Percentiles rank a stretch among this genome's conserved stretches.
These are phyloP conservation scores for Mesocricetus auratus DNA, from an alignment of 2,113 vertebrate species.

Conservation along the genomic window DNA sequence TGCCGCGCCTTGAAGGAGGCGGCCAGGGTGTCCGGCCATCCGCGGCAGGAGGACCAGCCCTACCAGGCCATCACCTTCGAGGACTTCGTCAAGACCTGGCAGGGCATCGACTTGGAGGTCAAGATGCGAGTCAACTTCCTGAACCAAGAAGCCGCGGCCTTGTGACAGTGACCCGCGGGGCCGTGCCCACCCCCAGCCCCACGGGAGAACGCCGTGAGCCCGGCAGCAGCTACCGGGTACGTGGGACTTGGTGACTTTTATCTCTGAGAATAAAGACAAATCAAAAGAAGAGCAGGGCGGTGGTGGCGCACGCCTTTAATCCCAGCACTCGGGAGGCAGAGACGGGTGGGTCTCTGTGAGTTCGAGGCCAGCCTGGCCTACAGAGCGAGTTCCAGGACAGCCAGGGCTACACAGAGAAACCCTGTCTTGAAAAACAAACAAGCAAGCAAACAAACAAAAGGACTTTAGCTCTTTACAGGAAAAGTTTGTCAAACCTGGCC, in stretches of 20 bases:
- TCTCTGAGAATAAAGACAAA: not conserved
- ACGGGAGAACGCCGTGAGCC: not conserved
- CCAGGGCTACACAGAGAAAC: too few species aligned
- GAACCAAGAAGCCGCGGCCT: not conserved
- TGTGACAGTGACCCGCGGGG: not conserved
- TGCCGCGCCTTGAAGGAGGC: not conserved
- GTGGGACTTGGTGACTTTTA: not conserved
- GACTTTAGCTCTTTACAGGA: not conserved
- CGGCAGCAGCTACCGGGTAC: not conserved
- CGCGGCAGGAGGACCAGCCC: accelerated
- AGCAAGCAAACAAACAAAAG: not conserved
- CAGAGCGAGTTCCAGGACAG: not conserved
- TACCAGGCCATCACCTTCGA: not conserved
- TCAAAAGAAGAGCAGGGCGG: not conserved
- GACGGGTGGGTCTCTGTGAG: not conserved
- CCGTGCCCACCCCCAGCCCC: too few species aligned
- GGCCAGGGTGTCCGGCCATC: not conserved
- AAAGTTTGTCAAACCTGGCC: not conserved
- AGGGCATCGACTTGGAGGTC: not conserved
- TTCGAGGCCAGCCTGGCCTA: not conserved
- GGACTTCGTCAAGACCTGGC: not conserved
- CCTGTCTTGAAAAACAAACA: not conserved
- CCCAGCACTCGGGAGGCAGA: too few species aligned
- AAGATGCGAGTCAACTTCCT: conserved; percentile 27
- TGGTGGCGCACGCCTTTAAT: too few species aligned